Conservation (phyloP, 2,113 vertebrate genomes). For the Nicator chloris region DNA sequence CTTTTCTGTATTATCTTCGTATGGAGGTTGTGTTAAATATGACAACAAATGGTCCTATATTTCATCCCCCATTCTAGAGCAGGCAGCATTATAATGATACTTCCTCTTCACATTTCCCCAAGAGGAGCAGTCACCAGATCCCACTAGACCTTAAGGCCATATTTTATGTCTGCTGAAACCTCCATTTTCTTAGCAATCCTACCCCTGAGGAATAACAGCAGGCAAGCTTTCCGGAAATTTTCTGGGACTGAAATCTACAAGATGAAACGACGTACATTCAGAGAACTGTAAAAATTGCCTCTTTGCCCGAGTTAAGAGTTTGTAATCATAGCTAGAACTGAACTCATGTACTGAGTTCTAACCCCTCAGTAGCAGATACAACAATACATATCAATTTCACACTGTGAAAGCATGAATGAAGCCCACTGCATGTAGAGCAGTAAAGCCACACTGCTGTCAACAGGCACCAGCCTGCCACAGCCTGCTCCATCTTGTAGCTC, state of each 20-base stretch:
- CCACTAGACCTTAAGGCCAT: neutral
- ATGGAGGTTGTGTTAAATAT: neutral
- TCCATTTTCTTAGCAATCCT: neutral
- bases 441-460: neutral
- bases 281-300: neutral
- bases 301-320: neutral
- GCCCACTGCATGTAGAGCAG: neutral
- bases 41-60: rapidly evolving
- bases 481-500: neutral
- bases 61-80: neutral
- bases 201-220: neutral
- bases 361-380: neutral
- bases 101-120: neutral
- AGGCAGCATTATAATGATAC: neutral
- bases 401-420: neutral
- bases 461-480: neutral
- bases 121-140: neutral
- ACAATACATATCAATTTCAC: neutral
- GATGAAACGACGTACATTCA: neutral
- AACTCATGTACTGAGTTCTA: neutral
- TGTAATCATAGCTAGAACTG: neutral
- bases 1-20: neutral
- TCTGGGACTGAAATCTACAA: neutral
- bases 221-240: neutral
- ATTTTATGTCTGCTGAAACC: neutral